Percentiles rank a stretch among this genome's conserved stretches.
These are phyloP conservation scores for Charanyca ferruginea DNA, from an alignment of 2,888 invertebrate species.

Conservation along the genomic window DNA sequence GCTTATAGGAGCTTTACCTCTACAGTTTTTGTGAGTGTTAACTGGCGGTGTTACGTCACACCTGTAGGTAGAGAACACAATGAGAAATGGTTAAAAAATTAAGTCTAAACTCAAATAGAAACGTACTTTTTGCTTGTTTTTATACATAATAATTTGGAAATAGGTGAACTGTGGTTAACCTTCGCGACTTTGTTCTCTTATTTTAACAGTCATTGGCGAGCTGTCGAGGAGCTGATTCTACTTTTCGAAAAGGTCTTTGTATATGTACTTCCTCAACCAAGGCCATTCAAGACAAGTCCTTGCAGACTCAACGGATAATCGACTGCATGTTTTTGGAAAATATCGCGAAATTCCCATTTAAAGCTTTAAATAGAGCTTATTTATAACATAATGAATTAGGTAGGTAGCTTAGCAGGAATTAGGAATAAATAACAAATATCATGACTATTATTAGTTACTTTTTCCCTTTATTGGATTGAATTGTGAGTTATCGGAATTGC, in stretches of 20 bases:
- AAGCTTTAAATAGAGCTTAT: not conserved
- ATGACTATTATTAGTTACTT: not conserved
- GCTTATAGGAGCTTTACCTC: conserved; percentile 26
- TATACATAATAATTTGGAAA: conserved; percentile 1
- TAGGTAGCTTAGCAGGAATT: too few species aligned
- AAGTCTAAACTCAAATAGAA: too few species aligned
- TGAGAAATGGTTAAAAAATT: conserved; percentile 9
- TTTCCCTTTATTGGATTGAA: not conserved
- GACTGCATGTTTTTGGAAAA: not conserved
- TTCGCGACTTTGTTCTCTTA: not conserved
- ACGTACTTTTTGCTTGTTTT: conserved; percentile 24
- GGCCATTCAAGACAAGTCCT: not conserved
- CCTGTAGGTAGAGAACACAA: conserved; percentile 6
- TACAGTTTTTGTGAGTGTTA: conserved; percentile 27
- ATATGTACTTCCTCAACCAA: not conserved
- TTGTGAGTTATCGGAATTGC: not conserved
- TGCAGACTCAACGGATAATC: not conserved
- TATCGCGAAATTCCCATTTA: not conserved
- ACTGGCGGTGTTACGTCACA: not conserved
- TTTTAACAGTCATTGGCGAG: not conserved
- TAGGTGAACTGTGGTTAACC: too few species aligned
- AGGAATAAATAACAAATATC: too few species aligned
- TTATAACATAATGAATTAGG: too few species aligned
- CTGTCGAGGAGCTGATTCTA: not conserved
- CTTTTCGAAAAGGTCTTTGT: not conserved